Conservation (phyloP, 1,140 invertebrate genomes). For the Sitophilus oryzae region DNA sequence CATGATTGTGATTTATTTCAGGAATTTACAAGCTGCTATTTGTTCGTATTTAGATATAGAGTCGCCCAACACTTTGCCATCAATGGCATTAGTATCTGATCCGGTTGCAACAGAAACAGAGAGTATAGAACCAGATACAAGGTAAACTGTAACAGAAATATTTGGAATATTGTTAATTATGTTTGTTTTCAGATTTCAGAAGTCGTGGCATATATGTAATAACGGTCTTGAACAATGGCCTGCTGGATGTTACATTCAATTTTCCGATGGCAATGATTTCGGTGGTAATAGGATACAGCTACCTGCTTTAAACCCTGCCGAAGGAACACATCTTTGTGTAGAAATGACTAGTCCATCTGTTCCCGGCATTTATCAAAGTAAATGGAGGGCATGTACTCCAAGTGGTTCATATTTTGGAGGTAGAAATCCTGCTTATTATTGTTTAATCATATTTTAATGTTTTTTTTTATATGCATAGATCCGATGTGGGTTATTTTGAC, state of each 20-base stretch:
- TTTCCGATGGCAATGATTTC: conserved; percentile 56
- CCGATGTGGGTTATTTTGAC: conserved; percentile 41
- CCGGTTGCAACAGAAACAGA: conserved; percentile 70
- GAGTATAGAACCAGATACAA: conserved; percentile 64
- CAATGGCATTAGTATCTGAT: conserved; percentile 74
- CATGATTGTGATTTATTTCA: conserved; percentile 45
- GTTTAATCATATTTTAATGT: background rate
- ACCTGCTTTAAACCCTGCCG: conserved; percentile 58
- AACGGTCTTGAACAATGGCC: conserved; percentile 75
- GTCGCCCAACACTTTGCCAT: conserved; percentile 56
- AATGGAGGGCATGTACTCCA: conserved; percentile 77
- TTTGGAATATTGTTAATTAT: conserved; percentile 8
- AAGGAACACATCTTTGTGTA: conserved; percentile 60
- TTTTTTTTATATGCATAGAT: conserved; percentile 28
- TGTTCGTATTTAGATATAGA: conserved; percentile 92
- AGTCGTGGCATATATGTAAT: conserved; percentile 78
- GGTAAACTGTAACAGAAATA: conserved; percentile 32
- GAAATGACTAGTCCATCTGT: conserved; percentile 62
- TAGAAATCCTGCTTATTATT: conserved; percentile 38
- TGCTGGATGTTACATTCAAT: conserved; percentile 64
- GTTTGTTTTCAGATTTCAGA: conserved; percentile 52
- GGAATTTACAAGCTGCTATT: conserved; percentile 94
- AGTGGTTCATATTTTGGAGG: conserved; percentile 80
- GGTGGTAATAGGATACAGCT: conserved; percentile 52
- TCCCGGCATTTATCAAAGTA: conserved; percentile 69